Evolutionary conservation across 64 coral and sea anemone genomes (phyloP), one percentile per base, ranked within the genome.

Genomic region (Astreopora myriophthalma): DNA sequence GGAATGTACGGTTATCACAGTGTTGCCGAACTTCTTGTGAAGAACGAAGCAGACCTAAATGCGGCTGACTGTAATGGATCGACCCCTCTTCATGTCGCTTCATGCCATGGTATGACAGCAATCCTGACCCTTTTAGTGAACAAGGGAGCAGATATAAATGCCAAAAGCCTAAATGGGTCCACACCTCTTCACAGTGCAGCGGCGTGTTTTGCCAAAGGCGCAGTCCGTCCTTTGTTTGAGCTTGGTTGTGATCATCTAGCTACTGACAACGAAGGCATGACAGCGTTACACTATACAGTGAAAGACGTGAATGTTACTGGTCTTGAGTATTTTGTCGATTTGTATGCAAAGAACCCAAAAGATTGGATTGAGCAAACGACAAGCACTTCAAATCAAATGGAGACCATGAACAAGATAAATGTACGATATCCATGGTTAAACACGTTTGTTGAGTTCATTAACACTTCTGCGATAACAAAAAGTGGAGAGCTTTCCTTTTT

Each of bases 131-230:
- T 92, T 48, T 75, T 89, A 10, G 68, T 81, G 10, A 36, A 48
- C 1, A 17, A 71, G 17, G 52, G 64, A 14, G 76, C 44, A 40
- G 37, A 88, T 32, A 61, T 89, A 2, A 85, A 92, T 74, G 66
- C 31, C 28, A 71, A 30, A 44, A 83, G 60, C 6, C 13, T 28
- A 1, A 92, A 92, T 84, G 85, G 89, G 8, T 86, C 75, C 3
- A 96, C 94, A 3, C 89, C 94, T 8, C 66, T 92, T 48, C 94
- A 96, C 35, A 91, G 74, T 8, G 89, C 94, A 17, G 89, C 83
- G 0, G 23, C 25, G 1, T 96, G 94, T 22, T 42, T 81, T 33
- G 55, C 84, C 13, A 69, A 64, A 4, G 48, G 39, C 11, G 34
- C 69, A 31, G 61, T 92, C 28, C 19, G 65, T 36, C 86, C 66